Evolutionary conservation across 2,888 invertebrate genomes (phyloP), one percentile per base, ranked within the genome.

Genomic region (Neelides folsomi): DNA sequence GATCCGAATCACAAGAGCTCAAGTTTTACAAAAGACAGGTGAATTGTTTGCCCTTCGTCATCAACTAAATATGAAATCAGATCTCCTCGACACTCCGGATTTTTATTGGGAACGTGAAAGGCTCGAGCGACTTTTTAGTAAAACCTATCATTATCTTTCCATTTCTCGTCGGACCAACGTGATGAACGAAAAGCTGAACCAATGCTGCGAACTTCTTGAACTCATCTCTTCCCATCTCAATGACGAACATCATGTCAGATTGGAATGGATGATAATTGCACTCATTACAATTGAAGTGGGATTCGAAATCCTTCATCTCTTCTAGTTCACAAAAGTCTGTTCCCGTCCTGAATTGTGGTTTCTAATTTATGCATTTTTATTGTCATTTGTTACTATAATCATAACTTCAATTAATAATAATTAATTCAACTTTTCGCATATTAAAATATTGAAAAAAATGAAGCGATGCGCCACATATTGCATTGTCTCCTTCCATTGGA

Each of bases 71-170:
- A 76, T 97, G 59, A 88, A 90, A 63, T 94, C 94, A 0, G 94
- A 95, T 71, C 74, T 95, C 41, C 73, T 95, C 60, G 94, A 94
- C 70, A 89, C 89, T 0, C 94, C 95, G 0, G 97, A 97, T 73
- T 93, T 94, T 72, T 97, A 97, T 72, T 97, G 97, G 97, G 95
- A 97, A 67, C 79, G 90, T 49, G 90, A 93, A 65, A 78, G 85
- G 50, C 73, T 95, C 34, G 95, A 95, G 72, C 73, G 73, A 1
- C 74, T 95, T 6, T 97, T 93, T 71, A 77, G 81, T 53, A 80
- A 82, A 67, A 84, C 85, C 0, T 84, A 83, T 57, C 77, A 79
- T 1, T 88, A 94, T 72, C 86, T 94, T 66, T 83, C 81, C 59
- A 86, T 94, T 55, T 73, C 80, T 0, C 79, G 86, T 64, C 76